Percentiles rank a stretch among this genome's conserved stretches.
These are phyloP conservation scores for Mizuhopecten yessoensis DNA, from an alignment of 1,140 invertebrate genomes.

Conservation along the genomic window DNA sequence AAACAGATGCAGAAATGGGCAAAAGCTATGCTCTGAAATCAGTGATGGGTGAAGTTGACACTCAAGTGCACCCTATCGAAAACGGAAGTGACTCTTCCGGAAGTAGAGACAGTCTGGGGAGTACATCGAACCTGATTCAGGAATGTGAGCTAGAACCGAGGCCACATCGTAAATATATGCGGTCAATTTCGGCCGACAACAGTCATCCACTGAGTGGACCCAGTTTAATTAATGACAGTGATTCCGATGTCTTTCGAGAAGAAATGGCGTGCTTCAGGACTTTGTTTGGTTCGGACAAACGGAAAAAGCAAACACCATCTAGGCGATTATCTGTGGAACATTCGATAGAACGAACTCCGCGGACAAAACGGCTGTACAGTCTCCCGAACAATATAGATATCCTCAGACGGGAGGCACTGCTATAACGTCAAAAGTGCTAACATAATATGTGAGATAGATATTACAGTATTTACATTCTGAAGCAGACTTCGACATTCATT, in stretches of 20 bases:
- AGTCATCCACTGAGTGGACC: constrained; percentile 24
- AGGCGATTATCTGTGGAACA: not conserved
- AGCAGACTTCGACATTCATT: too few species aligned
- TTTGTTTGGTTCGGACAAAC: not conserved
- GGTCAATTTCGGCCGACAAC: constrained; percentile 13
- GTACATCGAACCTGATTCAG: constrained; percentile 9
- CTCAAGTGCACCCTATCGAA: not conserved
- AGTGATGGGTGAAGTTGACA: not conserved
- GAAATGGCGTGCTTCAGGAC: constrained; percentile 8
- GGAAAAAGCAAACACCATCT: not conserved
- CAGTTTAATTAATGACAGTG: not conserved
- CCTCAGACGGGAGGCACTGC: not conserved
- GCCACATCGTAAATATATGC: not conserved
- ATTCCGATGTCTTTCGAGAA: not conserved
- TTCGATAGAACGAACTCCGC: not conserved
- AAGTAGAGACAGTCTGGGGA: not conserved
- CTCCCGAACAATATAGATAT: not conserved
- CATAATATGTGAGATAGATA: not conserved
- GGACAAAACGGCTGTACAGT: not conserved
- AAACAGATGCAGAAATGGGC: not conserved
- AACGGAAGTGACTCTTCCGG: constrained; percentile 30
- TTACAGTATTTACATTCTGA: not conserved
- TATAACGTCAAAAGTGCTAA: not conserved
- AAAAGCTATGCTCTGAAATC: not conserved
- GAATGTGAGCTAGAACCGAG: not conserved